Conservation (phyloP, 2,797 vertebrate species). For the Luscinia luscinia region DNA sequence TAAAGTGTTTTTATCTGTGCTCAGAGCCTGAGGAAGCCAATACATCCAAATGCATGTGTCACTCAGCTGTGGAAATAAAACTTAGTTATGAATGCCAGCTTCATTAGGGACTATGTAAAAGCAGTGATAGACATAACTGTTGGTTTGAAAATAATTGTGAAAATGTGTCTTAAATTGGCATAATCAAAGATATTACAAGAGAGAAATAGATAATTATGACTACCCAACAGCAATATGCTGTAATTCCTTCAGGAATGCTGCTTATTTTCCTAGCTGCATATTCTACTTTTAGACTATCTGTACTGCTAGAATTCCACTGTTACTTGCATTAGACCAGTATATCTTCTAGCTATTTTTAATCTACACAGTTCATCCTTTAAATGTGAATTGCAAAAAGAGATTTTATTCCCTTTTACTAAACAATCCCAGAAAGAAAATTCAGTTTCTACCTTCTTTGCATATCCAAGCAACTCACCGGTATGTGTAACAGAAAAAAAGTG, state of each 20-base stretch:
- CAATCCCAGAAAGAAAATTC: not conserved
- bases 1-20: not conserved
- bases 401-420: not conserved
- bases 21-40: not conserved
- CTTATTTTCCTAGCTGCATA: not conserved
- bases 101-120: not conserved
- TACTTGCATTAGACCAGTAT: not conserved
- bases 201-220: not conserved
- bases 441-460: not conserved
- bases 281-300: not conserved
- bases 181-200: not conserved
- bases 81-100: not conserved
- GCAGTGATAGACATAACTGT: not conserved
- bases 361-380: not conserved
- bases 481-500: not conserved
- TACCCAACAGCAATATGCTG: not conserved
- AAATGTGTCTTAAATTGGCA: not conserved
- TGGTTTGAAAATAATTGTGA: conserved; percentile 3
- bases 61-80: not conserved
- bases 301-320: not conserved
- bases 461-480: not conserved
- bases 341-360: not conserved
- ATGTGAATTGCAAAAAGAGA: not conserved
- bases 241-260: not conserved
- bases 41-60: not conserved